A percentile compares a stretch with the other conserved stretches of the same genome.
Conservation (phyloP, 23 tunicate genomes). For the Styela clava region DNA sequence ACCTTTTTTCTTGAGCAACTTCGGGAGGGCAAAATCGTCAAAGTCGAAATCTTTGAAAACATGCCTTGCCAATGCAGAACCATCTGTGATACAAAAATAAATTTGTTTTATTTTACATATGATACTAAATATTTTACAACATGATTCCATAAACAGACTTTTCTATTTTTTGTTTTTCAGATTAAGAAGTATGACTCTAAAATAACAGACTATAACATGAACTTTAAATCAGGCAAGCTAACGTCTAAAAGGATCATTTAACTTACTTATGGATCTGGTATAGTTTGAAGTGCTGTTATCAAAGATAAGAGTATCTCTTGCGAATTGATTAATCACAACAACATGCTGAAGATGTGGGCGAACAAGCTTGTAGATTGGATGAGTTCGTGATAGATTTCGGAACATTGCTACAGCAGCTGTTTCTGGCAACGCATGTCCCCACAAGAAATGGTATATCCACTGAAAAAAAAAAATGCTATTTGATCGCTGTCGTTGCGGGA, state of each 20-base stretch:
- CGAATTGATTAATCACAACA: slow-evolving; percentile 67
- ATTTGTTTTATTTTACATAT: no score
- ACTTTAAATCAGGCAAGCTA: no score
- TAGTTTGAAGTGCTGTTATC: slow-evolving; percentile 23
- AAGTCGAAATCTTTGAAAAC: slow-evolving; percentile 29
- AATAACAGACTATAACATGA: no score
- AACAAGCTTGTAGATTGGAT: slow-evolving; percentile 68
- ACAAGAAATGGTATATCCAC: slow-evolving; percentile 72
- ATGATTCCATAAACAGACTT: no score
- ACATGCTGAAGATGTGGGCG: slow-evolving; percentile 62
- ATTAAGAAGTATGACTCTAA: no score
- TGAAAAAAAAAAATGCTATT: slow-evolving; percentile 5
- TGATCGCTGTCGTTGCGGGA: no score
- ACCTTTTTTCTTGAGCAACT: slow-evolving; percentile 52
- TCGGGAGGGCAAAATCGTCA: slow-evolving; percentile 51
- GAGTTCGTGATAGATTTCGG: slow-evolving; percentile 47
- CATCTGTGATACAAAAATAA: no score
- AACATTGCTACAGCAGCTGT: slow-evolving; percentile 62
- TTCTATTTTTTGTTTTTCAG: no score
- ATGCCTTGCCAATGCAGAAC: slow-evolving; percentile 3
- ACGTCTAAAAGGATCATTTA: no score
- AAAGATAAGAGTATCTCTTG: slow-evolving; percentile 36
- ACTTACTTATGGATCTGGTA: slow-evolving; percentile 25
- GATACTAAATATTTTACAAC: no score
- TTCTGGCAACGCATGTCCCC: slow-evolving; percentile 68